Percentiles rank a stretch among this genome's conserved stretches.
Evolutionary conservation across 2,888 invertebrate genomes (phyloP).

Genomic region (Hoplodrina blanda): DNA sequence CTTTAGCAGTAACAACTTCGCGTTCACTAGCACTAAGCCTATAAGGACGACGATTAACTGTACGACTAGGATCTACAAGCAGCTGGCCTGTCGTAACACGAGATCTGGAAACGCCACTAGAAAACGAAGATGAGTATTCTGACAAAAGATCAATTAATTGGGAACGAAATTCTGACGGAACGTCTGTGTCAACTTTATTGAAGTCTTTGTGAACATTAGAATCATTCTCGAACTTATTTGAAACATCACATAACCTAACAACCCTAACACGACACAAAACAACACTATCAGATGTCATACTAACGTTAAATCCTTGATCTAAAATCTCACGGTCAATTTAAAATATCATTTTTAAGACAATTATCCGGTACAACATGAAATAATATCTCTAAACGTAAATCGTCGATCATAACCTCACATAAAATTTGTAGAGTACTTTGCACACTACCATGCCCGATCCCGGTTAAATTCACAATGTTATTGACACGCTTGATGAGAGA

Average conservation of each 20-base stretch:
- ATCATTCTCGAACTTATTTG: neutral
- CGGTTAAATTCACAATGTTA: neutral
- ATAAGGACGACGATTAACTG: conserved; percentile 5
- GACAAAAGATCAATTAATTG: no score
- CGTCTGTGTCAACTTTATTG: no score
- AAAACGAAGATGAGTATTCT: no score
- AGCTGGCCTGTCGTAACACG: neutral
- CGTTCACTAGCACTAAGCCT: conserved; percentile 10
- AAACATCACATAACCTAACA: neutral
- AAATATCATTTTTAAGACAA: neutral
- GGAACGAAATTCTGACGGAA: no score
- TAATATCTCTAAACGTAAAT: conserved; percentile 2
- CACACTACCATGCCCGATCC: neutral
- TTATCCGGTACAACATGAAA: conserved; percentile 23
- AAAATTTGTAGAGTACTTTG: conserved; percentile 4
- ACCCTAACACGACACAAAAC: neutral
- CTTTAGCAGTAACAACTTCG: neutral
- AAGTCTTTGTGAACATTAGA: no score
- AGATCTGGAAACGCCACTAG: no score
- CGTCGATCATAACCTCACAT: conserved; percentile 2
- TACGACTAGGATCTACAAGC: neutral
- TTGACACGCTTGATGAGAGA: neutral
- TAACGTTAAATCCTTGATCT: neutral
- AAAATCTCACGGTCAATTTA: conserved; percentile 4
- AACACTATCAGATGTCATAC: neutral